Evolutionary conservation across 2,113 vertebrate genomes (phyloP).

Genomic region (Ameiurus melas): DNA sequence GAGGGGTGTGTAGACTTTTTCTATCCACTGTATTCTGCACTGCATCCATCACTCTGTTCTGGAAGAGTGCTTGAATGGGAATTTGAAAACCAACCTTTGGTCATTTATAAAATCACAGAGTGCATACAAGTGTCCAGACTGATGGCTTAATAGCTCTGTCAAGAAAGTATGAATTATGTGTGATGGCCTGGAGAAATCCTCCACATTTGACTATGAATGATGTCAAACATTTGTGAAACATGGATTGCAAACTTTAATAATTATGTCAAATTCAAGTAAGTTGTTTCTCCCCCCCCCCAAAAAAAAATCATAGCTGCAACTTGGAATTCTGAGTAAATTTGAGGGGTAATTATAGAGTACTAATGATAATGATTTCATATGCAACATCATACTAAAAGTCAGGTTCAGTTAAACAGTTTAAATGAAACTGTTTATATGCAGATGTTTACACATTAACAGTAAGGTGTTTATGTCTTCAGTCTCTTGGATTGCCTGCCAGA

Average conservation of each 20-base stretch:
- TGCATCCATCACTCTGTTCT: not conserved
- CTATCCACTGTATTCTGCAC: not conserved
- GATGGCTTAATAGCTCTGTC: not conserved
- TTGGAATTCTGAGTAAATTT: not conserved
- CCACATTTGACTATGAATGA: not conserved
- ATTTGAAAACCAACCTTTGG: not conserved
- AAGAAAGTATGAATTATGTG: not conserved
- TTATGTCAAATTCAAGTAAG: not conserved
- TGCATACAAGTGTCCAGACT: not conserved
- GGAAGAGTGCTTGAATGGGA: not conserved
- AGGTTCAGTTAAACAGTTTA: not conserved
- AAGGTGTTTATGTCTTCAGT: not conserved
- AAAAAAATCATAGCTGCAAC: not conserved
- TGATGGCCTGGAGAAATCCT: not conserved
- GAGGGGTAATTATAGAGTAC: not conserved
- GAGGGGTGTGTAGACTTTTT: no score
- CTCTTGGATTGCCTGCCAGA: not conserved
- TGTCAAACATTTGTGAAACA: not conserved
- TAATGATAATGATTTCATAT: not conserved
- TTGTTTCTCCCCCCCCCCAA: not conserved
- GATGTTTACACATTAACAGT: not conserved
- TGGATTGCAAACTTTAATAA: not conserved
- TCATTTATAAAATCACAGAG: not conserved
- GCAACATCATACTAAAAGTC: not conserved
- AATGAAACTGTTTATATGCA: not conserved